Evolutionary conservation across 2,797 vertebrate species (phyloP), one percentile per base, ranked within the genome.

Genomic region (Squalus acanthias): DNA sequence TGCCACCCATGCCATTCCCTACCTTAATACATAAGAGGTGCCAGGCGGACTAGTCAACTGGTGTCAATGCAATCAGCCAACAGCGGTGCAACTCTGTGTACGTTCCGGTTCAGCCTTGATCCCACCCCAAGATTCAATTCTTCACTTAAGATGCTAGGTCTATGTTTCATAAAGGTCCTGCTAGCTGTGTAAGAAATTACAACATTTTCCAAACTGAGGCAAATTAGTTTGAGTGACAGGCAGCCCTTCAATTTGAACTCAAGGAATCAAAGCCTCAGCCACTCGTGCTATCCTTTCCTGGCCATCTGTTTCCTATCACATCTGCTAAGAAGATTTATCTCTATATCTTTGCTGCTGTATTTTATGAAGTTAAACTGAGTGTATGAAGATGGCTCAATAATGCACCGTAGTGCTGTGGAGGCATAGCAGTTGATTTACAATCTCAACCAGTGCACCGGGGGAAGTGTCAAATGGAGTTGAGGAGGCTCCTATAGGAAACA

Each of bases 291-390:
- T 50, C 67, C 39, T 17, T 69, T 39, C 17, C 93, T 72, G 24
- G 39, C 26, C 39, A 74, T 57, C 94, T 95, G 94, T 95, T 76
- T 57, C 67, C 20, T 22, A 70, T 50, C 39, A 95, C 39, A 94
- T 50, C 46, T 76, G 70, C 70, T 15, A 29, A 22, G 70, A 76
- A 17, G 70, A n/a, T 76, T 57, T 63, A 63, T 95, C 39, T 50
- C 50, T 26, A 57, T n/a, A 29, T 95, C 33, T 95, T 17, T n/a
- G 50, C 29, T 57, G 70, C 50, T 74, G 46, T 95, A 17, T 76
- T 76, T 95, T 33, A 33, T 74, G 70, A 95, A 95, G 50, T 72
- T 95, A 95, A 95, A 95, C 12, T n/a, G 70, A 57, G 6, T 39
- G 53, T 69, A 24, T 46, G 22, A 69, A 69, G 12, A 72, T 10